Conservation (phyloP, 2,888 invertebrate genomes). For the Buathra laborator region DNA sequence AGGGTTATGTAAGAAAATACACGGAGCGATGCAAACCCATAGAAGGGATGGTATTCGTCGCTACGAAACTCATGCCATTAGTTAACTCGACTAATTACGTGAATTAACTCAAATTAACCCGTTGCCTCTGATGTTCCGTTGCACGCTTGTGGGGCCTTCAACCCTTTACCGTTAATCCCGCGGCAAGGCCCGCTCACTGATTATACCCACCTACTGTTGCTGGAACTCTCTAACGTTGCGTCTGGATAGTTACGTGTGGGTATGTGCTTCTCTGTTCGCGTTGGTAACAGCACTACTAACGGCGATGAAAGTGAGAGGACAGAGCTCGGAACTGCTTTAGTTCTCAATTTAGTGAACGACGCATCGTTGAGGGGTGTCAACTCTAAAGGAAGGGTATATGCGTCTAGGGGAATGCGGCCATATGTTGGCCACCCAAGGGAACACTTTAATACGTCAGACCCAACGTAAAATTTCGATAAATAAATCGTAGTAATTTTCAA, state of each 20-base stretch:
- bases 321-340: not conserved
- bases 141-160: conserved; percentile 52
- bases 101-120: conserved; percentile 82
- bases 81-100: conserved; percentile 82
- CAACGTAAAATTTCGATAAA: not conserved
- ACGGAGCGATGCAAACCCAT: not conserved
- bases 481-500: not conserved
- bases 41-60: conserved; percentile 63
- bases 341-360: conserved; percentile 29
- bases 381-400: not conserved
- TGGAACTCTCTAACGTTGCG: conserved; percentile 5
- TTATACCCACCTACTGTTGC: conserved; percentile 56
- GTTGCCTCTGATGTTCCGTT: conserved; percentile 71
- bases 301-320: conserved; percentile 30
- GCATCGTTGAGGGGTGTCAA: conserved; percentile 12
- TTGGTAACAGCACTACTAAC: not conserved
- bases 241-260: conserved; percentile 6
- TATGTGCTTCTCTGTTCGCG: not conserved
- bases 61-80: conserved; percentile 77
- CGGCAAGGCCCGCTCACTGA: conserved; percentile 53
- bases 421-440: not conserved
- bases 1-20: not conserved
- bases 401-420: not conserved
- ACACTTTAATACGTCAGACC: not conserved
- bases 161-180: conserved; percentile 59